phyloP scores from a whole-genome alignment of 2,113 vertebrate genomes.

The Gavialis gangeticus region DNA sequence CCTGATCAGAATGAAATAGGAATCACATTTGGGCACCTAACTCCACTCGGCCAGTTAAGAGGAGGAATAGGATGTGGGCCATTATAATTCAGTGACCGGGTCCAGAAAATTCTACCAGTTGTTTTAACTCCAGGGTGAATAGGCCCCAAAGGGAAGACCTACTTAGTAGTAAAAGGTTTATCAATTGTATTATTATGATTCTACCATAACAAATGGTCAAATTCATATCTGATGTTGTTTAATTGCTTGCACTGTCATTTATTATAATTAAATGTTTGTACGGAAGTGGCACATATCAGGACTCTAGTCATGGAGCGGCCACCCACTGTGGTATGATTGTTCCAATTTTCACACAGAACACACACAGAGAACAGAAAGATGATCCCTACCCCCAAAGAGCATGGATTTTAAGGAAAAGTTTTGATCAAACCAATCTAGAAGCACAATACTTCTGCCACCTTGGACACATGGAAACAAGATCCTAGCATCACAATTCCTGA shows the following conservation, averaged over 20 bases:
- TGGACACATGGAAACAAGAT: neutral
- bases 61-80: no score
- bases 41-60: neutral
- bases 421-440: neutral
- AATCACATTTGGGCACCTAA: accelerated
- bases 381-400: neutral
- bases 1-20: accelerated
- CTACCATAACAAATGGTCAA: neutral
- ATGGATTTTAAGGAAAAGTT: neutral
- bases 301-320: neutral
- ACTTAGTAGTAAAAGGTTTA: neutral
- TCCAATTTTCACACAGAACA: no score
- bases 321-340: neutral
- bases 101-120: neutral
- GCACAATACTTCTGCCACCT: neutral
- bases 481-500: neutral
- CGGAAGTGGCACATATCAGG: neutral
- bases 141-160: neutral
- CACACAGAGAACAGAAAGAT: neutral
- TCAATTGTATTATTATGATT: neutral
- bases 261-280: neutral
- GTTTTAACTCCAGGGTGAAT: neutral
- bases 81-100: neutral
- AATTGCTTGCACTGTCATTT: neutral
- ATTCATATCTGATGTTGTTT: neutral